Evolutionary conservation across 2,113 vertebrate genomes (phyloP).

Genomic region (Pristiophorus japonicus): DNA sequence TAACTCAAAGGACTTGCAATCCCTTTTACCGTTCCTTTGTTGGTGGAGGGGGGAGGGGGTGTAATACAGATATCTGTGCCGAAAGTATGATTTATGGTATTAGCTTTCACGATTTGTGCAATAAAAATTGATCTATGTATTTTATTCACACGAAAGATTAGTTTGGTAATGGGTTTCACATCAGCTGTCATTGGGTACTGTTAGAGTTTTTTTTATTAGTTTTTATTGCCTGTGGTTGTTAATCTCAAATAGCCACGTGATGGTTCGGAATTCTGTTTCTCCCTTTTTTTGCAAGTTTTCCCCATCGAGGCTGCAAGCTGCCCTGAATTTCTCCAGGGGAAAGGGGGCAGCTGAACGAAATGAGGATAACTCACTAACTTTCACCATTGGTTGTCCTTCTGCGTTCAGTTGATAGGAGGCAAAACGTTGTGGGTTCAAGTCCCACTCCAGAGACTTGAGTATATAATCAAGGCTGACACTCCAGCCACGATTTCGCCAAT

Average conservation of each 20-base stretch:
- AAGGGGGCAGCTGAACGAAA: background rate
- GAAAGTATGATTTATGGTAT: background rate
- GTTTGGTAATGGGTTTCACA: constrained; percentile 12
- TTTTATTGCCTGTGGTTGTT: too few relatives aligned
- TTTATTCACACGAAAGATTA: background rate
- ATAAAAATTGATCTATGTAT: background rate
- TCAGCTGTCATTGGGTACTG: too few relatives aligned
- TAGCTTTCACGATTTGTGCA: background rate
- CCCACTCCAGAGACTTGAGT: background rate
- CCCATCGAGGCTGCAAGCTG: background rate
- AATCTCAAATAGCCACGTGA: background rate
- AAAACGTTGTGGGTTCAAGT: background rate
- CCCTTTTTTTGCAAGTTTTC: background rate
- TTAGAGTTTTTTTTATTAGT: too few relatives aligned
- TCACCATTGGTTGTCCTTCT: background rate
- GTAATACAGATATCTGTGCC: background rate
- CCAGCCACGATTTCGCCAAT: too few relatives aligned
- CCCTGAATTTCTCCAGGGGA: background rate
- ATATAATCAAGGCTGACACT: background rate
- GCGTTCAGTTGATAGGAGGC: background rate
- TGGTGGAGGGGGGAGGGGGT: background rate
- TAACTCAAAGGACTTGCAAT: background rate
- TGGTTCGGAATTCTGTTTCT: background rate
- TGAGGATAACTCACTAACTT: background rate
- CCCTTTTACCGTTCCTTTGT: background rate